Evolutionary conservation across 1,140 invertebrate species (phyloP).

Genomic region (Drosophila dunni): DNA sequence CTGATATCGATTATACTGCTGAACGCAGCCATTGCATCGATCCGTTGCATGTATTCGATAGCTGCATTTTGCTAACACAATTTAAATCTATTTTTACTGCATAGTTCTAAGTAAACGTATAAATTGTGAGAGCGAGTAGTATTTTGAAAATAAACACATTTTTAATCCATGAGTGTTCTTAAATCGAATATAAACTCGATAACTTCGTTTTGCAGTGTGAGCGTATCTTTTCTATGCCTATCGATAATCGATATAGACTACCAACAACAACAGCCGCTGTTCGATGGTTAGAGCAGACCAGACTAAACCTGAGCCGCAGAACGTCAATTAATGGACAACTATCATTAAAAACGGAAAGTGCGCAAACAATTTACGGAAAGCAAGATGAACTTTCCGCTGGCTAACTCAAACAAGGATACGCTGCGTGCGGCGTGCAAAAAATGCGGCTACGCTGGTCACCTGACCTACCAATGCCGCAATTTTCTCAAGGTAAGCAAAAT

Average conservation of each 20-base stretch:
- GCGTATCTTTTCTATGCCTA: neutral
- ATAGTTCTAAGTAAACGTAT: too few species aligned
- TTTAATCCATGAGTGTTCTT: neutral
- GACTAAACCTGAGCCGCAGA: constrained; percentile 29
- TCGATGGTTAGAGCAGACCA: constrained; percentile 37
- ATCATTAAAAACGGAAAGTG: constrained; percentile 4
- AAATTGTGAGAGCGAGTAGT: too few species aligned
- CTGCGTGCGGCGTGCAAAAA: constrained; percentile 94
- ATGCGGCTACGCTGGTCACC: constrained; percentile 97
- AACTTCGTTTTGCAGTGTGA: neutral
- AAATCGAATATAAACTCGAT: constrained; percentile 4
- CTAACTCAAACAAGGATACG: constrained; percentile 88
- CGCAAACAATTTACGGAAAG: constrained; percentile 1
- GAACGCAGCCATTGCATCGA: too few species aligned
- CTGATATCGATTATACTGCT: too few species aligned
- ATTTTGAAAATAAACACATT: too few species aligned
- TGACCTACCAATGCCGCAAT: constrained; percentile 98
- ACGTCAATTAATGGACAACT: constrained; percentile 46
- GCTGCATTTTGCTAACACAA: too few species aligned
- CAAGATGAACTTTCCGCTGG: constrained; percentile 79
- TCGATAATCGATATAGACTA: constrained; percentile 26
- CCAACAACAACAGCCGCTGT: constrained; percentile 48
- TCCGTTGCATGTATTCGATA: too few species aligned
- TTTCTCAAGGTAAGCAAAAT: constrained; percentile 92
- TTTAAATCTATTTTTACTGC: too few species aligned